These are phyloP conservation scores for Lonchura striata DNA, from an alignment of 2,113 vertebrate species.

Conservation along the genomic window DNA sequence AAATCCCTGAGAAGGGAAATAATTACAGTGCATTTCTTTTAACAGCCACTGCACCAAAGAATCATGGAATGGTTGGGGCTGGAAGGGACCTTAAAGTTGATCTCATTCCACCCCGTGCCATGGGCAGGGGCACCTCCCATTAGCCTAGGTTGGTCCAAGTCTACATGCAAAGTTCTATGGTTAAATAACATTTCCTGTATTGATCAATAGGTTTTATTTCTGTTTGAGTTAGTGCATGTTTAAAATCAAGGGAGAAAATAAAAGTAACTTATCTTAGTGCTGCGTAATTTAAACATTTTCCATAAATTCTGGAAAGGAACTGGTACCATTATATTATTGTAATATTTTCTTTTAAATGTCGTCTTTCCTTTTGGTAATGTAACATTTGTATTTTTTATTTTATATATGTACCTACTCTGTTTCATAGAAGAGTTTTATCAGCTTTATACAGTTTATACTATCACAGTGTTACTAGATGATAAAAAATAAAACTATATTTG, in stretches of 20 bases:
- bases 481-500: background rate
- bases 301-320: background rate
- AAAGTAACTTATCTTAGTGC: background rate
- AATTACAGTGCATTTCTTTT: conserved; percentile 39
- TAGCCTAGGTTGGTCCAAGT: background rate
- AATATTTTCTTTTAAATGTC: background rate
- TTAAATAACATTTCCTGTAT: conserved; percentile 35
- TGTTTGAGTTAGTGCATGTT: conserved; percentile 45
- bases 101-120: background rate
- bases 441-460: conserved; percentile 16
- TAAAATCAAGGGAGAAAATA: conserved; percentile 11
- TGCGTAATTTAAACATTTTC: conserved; percentile 27
- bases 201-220: conserved; percentile 40
- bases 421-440: background rate
- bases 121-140: background rate
- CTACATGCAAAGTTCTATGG: background rate
- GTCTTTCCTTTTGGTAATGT: background rate
- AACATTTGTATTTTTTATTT: conserved; percentile 28
- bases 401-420: background rate
- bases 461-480: background rate
- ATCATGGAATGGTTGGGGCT: background rate
- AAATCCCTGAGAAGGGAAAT: conserved; percentile 3
- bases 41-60: background rate
- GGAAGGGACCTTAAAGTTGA: background rate
- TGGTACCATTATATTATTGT: conserved; percentile 10